Evolutionary conservation across 2,113 vertebrate species (phyloP).

Genomic region (Nanorana parkeri): DNA sequence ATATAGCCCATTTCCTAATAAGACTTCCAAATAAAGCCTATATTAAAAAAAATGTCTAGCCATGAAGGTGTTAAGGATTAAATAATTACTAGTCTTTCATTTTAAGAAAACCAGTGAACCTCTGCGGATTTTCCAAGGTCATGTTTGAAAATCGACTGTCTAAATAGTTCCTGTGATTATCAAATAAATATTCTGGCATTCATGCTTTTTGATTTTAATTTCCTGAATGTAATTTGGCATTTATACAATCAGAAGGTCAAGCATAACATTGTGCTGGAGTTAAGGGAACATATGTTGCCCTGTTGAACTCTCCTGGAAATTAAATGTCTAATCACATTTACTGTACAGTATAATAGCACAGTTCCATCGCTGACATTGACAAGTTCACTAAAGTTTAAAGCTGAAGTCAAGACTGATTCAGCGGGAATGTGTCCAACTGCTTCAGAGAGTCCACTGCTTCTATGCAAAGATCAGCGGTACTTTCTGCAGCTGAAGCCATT

Average conservation of each 20-base stretch:
- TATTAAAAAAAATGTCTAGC: no score
- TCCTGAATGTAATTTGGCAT: conserved; percentile 6
- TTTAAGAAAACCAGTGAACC: neutral
- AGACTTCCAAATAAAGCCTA: no score
- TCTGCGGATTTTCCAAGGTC: neutral
- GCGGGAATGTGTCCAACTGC: no score
- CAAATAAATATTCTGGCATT: conserved; percentile 10
- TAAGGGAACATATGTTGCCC: neutral
- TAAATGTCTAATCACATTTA: no score
- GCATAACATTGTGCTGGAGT: neutral
- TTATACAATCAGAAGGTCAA: neutral
- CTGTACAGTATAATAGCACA: no score
- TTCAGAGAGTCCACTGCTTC: no score
- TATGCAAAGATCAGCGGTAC: no score
- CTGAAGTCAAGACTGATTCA: neutral
- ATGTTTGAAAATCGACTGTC: neutral
- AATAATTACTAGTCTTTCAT: neutral
- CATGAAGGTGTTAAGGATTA: neutral
- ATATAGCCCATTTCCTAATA: no score
- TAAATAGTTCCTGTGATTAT: conserved; percentile 19
- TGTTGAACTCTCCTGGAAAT: neutral
- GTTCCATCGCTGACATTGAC: neutral
- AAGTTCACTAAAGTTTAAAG: neutral
- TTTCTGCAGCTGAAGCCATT: no score
- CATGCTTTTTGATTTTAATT: conserved; percentile 8